phyloP scores from a whole-genome alignment of 2,888 invertebrate species.

The Salpingus planirostris region DNA sequence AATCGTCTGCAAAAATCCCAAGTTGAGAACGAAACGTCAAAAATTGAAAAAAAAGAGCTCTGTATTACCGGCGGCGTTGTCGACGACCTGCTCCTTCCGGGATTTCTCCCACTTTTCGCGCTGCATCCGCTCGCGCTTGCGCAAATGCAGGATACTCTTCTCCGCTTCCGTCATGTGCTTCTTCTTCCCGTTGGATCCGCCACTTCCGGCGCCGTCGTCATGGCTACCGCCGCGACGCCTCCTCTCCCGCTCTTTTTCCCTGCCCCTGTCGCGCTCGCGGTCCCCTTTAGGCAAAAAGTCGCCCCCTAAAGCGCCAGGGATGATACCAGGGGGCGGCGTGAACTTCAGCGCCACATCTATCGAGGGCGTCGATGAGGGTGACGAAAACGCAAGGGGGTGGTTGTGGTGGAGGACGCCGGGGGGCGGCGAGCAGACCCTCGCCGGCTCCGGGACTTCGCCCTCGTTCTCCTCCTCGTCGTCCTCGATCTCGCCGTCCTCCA shows the following conservation, averaged over 20 bases:
- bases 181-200: no score
- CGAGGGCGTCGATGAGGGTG: no score
- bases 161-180: slow-evolving; percentile 41
- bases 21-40: no score
- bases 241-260: no score
- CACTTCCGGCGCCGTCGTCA: slow-evolving; percentile 18
- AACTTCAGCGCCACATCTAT: slow-evolving; percentile 2
- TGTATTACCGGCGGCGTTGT: slow-evolving; percentile 14
- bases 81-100: slow-evolving; percentile 27
- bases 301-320: no score
- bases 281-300: no score
- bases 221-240: slow-evolving; percentile 1
- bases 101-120: slow-evolving; percentile 37
- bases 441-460: slow-evolving; percentile 34
- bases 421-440: slow-evolving; percentile 7
- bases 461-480: slow-evolving; percentile 55
- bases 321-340: slow-evolving; percentile 3
- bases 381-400: no score
- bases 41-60: slow-evolving; percentile 2
- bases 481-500: slow-evolving; percentile 84
- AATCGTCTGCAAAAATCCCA: slow-evolving; percentile 51
- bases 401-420: no score
- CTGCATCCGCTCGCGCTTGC: slow-evolving; percentile 37
- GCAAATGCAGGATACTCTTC: slow-evolving; percentile 38
- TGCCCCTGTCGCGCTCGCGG: background rate